Base-by-base conservation (phyloP, 2,113 vertebrate genomes). In the Hippocampus abdominalis region DNA sequence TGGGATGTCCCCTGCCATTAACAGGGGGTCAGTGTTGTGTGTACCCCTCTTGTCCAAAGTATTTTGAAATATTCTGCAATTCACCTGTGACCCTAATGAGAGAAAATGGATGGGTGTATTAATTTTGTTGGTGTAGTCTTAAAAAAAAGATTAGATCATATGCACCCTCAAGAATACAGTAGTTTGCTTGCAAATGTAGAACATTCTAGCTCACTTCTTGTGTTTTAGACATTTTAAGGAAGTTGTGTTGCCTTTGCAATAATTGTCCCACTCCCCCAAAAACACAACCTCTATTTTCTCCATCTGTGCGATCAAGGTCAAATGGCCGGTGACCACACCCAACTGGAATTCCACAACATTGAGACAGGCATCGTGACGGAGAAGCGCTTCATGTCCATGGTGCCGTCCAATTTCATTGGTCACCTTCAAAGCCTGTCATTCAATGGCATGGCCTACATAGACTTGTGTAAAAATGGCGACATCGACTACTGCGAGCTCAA, bases 401-500 rank as follows among this genome's bases (percentile, higher is more conserved):
- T 96, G 71, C 97, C 97, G 69, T 99, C 97, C 86, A 98, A 98
- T 89, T 99, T 98, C 89, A 97, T 99, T 63, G 97, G 97, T 63
- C 97, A 98, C 86, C 93, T 99, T 9, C 97, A 99, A 90, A 98
- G 96, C 88, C 92, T 99, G 72, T 92, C 94, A 15, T 98, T 99
- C 90, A 99, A 99, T 63, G 95, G 97, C 89, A 97, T 98, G 97
- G 92, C 96, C 15, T 98, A 98, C 88, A 98, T 99, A 79, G 97
- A 99, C 92, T 93, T 99, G 46, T 99, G 97, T 90, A 97, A 97
- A 92, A 99, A 98, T 0, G 97, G 97, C 20, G 97, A 99, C 92
- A 98, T 99, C 53, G 96, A 98, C 88, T 98, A 97, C 88, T 98
- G 97, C 73, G 96, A 99, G 86, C 95, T 98, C 83, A 99, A 98